Conservation (phyloP, 2,888 invertebrate species). For the Pandemis heparana region DNA sequence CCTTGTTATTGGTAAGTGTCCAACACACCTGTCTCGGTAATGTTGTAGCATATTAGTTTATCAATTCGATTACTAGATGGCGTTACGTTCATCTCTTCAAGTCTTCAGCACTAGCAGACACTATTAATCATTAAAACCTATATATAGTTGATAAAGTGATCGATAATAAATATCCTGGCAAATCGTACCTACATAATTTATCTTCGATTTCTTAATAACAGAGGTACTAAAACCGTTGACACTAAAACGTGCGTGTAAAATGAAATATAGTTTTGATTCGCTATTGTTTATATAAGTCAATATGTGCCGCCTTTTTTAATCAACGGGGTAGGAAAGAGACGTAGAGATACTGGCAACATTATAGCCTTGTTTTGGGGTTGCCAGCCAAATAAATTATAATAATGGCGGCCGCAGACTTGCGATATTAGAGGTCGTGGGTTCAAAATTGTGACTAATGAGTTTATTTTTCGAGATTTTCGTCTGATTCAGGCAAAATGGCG, state of each 20-base stretch:
- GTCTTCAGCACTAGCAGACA: too few species aligned
- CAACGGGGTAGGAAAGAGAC: background rate
- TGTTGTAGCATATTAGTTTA: too few species aligned
- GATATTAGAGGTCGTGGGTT: slow-evolving; percentile 2
- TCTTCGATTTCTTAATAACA: background rate
- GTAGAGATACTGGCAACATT: background rate
- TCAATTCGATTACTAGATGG: too few species aligned
- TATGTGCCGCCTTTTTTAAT: background rate
- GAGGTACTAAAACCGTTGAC: background rate
- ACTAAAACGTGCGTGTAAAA: background rate
- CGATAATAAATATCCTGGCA: too few species aligned
- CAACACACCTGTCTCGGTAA: slow-evolving; percentile 12
- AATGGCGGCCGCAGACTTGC: background rate
- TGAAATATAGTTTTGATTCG: background rate
- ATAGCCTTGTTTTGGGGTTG: slow-evolving; percentile 15
- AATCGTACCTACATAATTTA: too few species aligned
- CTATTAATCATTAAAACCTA: too few species aligned
- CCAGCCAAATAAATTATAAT: slow-evolving; percentile 23
- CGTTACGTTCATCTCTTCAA: too few species aligned
- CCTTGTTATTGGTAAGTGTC: background rate
- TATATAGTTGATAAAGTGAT: too few species aligned
- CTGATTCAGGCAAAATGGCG: background rate
- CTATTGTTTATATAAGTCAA: background rate
- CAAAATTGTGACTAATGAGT: slow-evolving; percentile 12
- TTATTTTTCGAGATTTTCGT: background rate